phyloP scores from a whole-genome alignment of 2,113 vertebrate genomes.

The Sander vitreus region DNA sequence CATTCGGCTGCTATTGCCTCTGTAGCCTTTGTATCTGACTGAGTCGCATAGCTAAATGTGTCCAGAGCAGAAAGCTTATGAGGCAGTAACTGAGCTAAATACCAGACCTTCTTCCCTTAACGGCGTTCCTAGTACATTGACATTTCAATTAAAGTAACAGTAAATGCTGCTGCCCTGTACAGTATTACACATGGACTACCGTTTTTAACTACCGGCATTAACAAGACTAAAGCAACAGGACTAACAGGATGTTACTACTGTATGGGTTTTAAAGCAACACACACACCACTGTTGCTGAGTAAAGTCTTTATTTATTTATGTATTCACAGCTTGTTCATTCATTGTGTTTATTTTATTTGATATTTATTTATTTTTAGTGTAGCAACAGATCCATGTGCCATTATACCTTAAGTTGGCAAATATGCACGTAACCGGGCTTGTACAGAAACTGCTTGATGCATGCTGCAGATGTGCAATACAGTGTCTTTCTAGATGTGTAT shows the following conservation, averaged over 20 bases:
- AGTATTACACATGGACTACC: not conserved
- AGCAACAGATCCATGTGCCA: conserved; percentile 54
- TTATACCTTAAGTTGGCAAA: conserved; percentile 60
- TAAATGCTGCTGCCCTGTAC: conserved; percentile 1
- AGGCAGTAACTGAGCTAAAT: conserved; percentile 45
- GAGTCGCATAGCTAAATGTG: conserved; percentile 28
- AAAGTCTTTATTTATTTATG: conserved; percentile 29
- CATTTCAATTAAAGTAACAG: conserved; percentile 29
- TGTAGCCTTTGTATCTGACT: conserved; percentile 24
- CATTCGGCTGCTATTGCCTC: conserved; percentile 28
- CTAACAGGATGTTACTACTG: not conserved
- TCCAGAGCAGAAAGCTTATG: conserved; percentile 47
- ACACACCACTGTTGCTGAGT: not conserved
- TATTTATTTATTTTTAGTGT: conserved; percentile 36
- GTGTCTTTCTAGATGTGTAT: conserved; percentile 28
- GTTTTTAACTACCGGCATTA: not conserved
- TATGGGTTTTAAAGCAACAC: not conserved
- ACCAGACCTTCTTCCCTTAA: conserved; percentile 29
- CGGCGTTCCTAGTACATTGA: not conserved
- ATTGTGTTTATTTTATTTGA: not conserved
- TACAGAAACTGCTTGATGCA: conserved; percentile 39
- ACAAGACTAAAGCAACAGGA: conserved; percentile 8
- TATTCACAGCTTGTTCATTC: conserved; percentile 22
- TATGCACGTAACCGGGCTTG: conserved; percentile 33
- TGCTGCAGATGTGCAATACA: conserved; percentile 31